Evolutionary conservation across 2,113 vertebrate species (phyloP).

Genomic region (Petrocephalus microphthalmus): DNA sequence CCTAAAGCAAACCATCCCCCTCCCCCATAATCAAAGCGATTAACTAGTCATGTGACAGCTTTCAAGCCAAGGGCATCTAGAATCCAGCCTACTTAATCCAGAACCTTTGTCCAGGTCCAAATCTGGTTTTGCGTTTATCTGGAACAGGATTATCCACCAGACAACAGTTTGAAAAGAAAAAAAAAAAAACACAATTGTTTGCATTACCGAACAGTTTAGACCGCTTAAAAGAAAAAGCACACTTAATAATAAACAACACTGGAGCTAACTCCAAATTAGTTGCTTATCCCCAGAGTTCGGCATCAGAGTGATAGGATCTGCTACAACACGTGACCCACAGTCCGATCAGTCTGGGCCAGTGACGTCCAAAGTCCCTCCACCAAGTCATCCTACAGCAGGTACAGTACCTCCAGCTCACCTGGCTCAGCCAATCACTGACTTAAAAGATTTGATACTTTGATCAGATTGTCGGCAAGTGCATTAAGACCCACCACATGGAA

Average conservation of each 20-base stretch:
- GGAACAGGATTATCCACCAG: neutral
- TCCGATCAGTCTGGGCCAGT: neutral
- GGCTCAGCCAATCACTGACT: neutral
- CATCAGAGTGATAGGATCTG: neutral
- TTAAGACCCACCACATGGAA: neutral
- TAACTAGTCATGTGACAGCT: neutral
- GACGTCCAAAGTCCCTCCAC: neutral
- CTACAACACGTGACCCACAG: neutral
- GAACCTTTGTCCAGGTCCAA: neutral
- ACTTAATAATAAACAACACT: neutral
- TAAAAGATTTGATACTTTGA: neutral
- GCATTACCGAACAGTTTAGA: neutral
- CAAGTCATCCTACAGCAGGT: neutral
- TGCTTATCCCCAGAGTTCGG: neutral
- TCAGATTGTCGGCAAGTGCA: neutral
- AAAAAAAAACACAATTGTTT: neutral
- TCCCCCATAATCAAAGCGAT: neutral
- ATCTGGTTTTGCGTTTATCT: neutral
- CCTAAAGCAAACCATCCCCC: neutral
- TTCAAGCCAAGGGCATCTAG: neutral
- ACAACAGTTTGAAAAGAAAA: neutral
- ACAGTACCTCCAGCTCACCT: neutral
- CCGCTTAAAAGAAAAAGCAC: neutral
- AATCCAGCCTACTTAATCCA: neutral
- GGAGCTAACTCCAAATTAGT: neutral